Conservation (phyloP, 2,888 invertebrate species). For the Steinernema hermaphroditum region DNA sequence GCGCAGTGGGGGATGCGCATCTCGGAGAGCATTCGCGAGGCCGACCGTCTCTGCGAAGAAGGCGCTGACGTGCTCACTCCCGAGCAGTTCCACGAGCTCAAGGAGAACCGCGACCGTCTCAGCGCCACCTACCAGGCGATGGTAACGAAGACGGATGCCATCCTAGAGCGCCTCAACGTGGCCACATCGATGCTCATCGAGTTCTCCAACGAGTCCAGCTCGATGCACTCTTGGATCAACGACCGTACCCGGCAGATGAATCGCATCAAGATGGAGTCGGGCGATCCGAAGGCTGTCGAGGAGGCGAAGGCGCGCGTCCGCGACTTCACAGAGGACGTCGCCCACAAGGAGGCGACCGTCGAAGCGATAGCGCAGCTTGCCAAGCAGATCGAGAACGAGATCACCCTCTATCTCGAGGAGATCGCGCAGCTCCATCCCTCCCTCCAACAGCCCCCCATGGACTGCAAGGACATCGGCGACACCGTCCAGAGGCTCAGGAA, state of each 20-base stretch:
- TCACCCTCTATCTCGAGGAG: slow-evolving; percentile 41
- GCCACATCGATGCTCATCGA: slow-evolving; percentile 56
- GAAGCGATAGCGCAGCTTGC: slow-evolving; percentile 41
- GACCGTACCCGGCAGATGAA: slow-evolving; percentile 37
- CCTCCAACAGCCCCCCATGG: slow-evolving; percentile 33
- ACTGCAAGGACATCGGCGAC: slow-evolving; percentile 38
- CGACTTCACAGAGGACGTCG: slow-evolving; percentile 43
- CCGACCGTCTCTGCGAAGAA: slow-evolving; percentile 81
- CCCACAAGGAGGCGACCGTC: slow-evolving; percentile 32
- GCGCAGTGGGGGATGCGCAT: slow-evolving; percentile 35
- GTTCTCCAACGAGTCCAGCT: slow-evolving; percentile 53
- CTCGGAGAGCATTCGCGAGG: slow-evolving; percentile 40
- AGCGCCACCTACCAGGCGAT: slow-evolving; percentile 55
- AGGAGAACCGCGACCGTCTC: slow-evolving; percentile 51
- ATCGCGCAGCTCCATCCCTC: slow-evolving; percentile 36
- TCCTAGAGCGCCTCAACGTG: slow-evolving; percentile 48
- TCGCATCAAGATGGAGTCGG: slow-evolving; percentile 37
- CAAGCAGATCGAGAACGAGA: slow-evolving; percentile 42
- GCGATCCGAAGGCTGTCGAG: slow-evolving; percentile 43
- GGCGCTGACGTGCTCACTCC: slow-evolving; percentile 88
- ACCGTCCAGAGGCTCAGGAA: slow-evolving; percentile 35
- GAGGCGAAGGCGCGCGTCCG: slow-evolving; percentile 35
- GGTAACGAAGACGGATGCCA: slow-evolving; percentile 44
- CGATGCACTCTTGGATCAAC: slow-evolving; percentile 61
- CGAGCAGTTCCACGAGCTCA: slow-evolving; percentile 82